phyloP scores from a whole-genome alignment of 2,888 invertebrate genomes.

The Rotaria magnacalcarata region DNA sequence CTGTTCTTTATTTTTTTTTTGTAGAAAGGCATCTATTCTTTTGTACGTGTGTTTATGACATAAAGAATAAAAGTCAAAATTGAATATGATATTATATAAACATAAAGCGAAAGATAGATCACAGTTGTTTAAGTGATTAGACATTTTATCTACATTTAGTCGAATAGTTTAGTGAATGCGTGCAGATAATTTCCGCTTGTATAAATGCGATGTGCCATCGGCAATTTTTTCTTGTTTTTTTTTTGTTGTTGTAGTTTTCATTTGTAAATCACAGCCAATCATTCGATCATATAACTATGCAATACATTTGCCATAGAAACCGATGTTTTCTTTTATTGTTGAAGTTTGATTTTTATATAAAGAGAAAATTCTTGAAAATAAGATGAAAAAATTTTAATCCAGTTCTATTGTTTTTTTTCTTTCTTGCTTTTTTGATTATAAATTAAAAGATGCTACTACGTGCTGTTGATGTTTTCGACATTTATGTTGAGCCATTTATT shows the following conservation, averaged over 20 bases:
- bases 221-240: too few relatives aligned
- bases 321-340: neutral
- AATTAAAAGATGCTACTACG: neutral
- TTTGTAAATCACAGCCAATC: neutral
- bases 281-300: neutral
- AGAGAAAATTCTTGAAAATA: too few relatives aligned
- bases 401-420: neutral
- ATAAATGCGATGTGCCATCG: too few relatives aligned
- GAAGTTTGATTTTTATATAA: too few relatives aligned
- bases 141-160: neutral
- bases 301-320: neutral
- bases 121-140: neutral
- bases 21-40: neutral
- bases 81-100: neutral
- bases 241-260: neutral
- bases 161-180: too few relatives aligned
- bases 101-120: slow-evolving; percentile 15
- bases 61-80: neutral
- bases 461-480: neutral
- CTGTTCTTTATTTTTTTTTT: neutral
- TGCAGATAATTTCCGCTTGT: too few relatives aligned
- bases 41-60: neutral
- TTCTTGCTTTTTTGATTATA: neutral
- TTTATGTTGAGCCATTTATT: slow-evolving; percentile 42
- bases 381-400: too few relatives aligned